Percentiles rank a stretch among this genome's conserved stretches.
These are phyloP conservation scores for Fistularia commersonii DNA, from an alignment of 2,797 vertebrate genomes.

Conservation along the genomic window DNA sequence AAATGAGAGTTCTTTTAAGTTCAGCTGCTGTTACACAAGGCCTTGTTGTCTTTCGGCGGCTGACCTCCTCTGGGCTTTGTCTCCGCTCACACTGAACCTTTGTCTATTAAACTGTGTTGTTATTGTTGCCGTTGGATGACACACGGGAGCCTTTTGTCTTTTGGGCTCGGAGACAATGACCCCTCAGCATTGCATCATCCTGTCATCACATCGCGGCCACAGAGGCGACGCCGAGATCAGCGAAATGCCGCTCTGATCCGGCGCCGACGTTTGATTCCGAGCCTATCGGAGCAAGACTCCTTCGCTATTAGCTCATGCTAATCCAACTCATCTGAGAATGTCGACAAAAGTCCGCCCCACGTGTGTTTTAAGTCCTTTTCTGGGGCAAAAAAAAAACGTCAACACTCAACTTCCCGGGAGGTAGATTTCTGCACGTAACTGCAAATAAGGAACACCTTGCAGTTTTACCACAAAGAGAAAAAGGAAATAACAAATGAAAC, in stretches of 20 bases:
- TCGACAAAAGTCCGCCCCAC: no score
- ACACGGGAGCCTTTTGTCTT: constrained; percentile 31
- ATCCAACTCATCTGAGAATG: no score
- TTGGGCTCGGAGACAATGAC: constrained; percentile 35
- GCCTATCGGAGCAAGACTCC: neutral
- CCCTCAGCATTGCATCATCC: neutral
- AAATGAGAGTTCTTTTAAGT: no score
- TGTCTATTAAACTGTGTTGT: constrained; percentile 11
- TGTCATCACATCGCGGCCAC: constrained; percentile 3
- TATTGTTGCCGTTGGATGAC: constrained; percentile 4
- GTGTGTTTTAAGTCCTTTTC: no score
- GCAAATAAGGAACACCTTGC: no score
- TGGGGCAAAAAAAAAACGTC: no score
- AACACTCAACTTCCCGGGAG: no score
- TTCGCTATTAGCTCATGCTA: no score
- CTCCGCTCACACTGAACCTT: constrained; percentile 6
- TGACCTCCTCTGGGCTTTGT: constrained; percentile 15
- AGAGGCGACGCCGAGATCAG: neutral
- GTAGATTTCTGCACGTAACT: no score
- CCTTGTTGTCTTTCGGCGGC: constrained; percentile 4
- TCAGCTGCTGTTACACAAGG: neutral
- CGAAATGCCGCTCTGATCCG: neutral
- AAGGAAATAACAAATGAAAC: no score
- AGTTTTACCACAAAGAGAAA: no score
- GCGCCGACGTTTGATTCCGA: neutral